Evolutionary conservation across 2,888 invertebrate genomes (phyloP).

Genomic region (Rhagonycha lutea): DNA sequence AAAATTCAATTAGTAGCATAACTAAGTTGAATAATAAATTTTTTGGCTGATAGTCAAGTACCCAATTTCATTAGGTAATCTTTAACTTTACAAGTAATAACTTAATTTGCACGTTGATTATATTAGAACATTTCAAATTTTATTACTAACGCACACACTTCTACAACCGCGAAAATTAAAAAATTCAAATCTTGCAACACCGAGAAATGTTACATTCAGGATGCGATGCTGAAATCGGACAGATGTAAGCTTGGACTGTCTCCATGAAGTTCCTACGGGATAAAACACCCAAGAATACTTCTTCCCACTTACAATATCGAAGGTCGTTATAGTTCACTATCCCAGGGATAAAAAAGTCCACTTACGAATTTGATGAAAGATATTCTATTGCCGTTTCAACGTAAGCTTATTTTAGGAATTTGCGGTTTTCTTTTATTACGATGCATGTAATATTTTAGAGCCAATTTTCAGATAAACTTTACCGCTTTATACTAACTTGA

Average conservation of each 20-base stretch:
- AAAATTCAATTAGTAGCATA: constrained; percentile 6
- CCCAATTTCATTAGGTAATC: constrained; percentile 12
- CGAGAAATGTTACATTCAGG: not conserved
- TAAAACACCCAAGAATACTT: constrained; percentile 34
- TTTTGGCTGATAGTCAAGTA: constrained; percentile 20
- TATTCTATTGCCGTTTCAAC: not conserved
- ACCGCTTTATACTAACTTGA: not conserved
- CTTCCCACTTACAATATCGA: constrained; percentile 33
- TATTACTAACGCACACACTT: not conserved
- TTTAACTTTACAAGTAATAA: not conserved
- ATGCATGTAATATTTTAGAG: not conserved
- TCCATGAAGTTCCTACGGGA: constrained; percentile 26
- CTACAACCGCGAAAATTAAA: not conserved
- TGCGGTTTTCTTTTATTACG: not conserved
- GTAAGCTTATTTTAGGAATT: not conserved
- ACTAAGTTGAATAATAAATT: constrained; percentile 6
- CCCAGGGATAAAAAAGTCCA: constrained; percentile 16
- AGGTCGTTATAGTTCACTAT: constrained; percentile 26
- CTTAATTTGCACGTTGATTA: not conserved
- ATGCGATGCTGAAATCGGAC: constrained; percentile 13
- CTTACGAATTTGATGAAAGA: not conserved
- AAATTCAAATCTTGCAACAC: no score
- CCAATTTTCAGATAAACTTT: not conserved
- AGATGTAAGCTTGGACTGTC: constrained; percentile 22
- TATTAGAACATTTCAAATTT: not conserved